Conservation (phyloP, 2,888 invertebrate species). For the Cheilosia variabilis region DNA sequence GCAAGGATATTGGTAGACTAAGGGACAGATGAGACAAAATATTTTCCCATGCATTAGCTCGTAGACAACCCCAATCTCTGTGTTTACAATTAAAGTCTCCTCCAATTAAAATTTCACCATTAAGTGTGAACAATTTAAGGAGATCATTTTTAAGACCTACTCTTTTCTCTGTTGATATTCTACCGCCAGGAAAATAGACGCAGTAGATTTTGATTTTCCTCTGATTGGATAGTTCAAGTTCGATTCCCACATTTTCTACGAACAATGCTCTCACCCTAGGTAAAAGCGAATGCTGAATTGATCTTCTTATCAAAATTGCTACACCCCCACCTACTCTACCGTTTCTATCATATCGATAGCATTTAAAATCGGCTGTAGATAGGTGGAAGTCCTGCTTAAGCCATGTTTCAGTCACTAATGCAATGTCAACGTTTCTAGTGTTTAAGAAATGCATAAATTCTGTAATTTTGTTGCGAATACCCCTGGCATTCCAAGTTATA, state of each 20-base stretch:
- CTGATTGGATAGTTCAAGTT: background rate
- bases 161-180: background rate
- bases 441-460: slow-evolving; percentile 35
- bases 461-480: slow-evolving; percentile 22
- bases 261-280: background rate
- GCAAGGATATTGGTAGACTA: slow-evolving; percentile 3
- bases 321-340: slow-evolving; percentile 2
- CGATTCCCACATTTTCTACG: slow-evolving; percentile 11
- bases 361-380: background rate
- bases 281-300: background rate
- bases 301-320: slow-evolving; percentile 4
- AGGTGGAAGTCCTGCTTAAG: background rate
- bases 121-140: slow-evolving; percentile 9
- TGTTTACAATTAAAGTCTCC: slow-evolving; percentile 31
- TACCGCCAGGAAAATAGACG: background rate
- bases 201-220: background rate
- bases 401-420: slow-evolving; percentile 34
- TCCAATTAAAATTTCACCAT: slow-evolving; percentile 8
- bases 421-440: slow-evolving; percentile 24
- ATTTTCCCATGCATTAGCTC: slow-evolving; percentile 28
- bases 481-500: slow-evolving; percentile 42
- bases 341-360: slow-evolving; percentile 10
- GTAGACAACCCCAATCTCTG: slow-evolving; percentile 4
- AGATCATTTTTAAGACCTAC: slow-evolving; percentile 5
- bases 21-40: slow-evolving; percentile 2